Evolutionary conservation across 2,797 vertebrate species (phyloP).

Genomic region (Sorex maritimensis): DNA sequence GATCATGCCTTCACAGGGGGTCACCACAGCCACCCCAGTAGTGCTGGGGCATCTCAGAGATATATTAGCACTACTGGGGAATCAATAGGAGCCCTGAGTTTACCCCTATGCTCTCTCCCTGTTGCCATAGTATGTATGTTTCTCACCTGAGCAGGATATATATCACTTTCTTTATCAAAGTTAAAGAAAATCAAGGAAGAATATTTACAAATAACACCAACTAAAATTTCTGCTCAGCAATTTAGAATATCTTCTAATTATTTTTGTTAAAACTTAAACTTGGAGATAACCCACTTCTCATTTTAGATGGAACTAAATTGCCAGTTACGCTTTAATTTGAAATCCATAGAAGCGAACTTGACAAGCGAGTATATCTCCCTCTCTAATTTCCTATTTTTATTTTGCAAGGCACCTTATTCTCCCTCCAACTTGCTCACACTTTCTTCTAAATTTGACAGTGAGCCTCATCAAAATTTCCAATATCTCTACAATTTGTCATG

Average conservation of each 20-base stretch:
- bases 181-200: background rate
- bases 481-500: background rate
- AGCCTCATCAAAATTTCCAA: background rate
- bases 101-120: background rate
- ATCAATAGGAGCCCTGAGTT: too few relatives aligned
- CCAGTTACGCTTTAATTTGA: background rate
- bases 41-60: background rate
- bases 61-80: too few relatives aligned
- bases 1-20: background rate
- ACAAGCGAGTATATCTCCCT: background rate
- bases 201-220: background rate
- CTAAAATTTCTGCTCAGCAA: background rate
- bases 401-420: background rate
- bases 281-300: background rate
- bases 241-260: background rate
- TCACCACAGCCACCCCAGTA: background rate
- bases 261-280: background rate
- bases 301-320: conserved; percentile 1
- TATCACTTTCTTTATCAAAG: background rate
- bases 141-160: background rate
- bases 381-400: background rate
- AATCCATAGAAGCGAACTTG: background rate
- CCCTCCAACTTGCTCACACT: background rate
- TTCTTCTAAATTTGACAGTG: background rate
- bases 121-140: too few relatives aligned